Evolutionary conservation across 2,113 vertebrate species (phyloP).

Genomic region (Pipa parva): DNA sequence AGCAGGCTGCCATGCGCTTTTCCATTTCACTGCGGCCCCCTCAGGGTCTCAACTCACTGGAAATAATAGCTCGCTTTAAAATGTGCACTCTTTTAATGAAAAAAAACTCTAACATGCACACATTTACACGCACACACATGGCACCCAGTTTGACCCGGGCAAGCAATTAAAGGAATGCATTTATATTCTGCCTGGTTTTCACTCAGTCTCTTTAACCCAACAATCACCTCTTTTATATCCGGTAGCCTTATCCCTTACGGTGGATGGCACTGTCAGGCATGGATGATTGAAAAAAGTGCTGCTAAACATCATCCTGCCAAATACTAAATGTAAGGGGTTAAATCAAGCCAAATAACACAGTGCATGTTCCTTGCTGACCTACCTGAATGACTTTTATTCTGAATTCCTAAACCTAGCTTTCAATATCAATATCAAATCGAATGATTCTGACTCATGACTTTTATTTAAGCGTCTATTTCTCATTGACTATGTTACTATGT

Average conservation of each 20-base stretch:
- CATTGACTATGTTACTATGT: no score
- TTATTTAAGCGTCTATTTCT: no score
- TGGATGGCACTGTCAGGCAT: no score
- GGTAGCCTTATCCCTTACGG: not conserved
- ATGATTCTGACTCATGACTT: no score
- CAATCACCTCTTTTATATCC: not conserved
- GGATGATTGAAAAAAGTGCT: no score
- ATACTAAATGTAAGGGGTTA: not conserved
- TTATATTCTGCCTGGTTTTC: slow-evolving; percentile 13
- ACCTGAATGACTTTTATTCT: no score
- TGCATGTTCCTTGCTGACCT: no score
- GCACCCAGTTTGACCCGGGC: slow-evolving; percentile 75
- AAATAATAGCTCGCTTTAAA: slow-evolving; percentile 86
- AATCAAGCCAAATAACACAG: no score
- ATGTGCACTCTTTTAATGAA: slow-evolving; percentile 78
- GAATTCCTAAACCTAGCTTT: no score
- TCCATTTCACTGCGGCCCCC: slow-evolving; percentile 82
- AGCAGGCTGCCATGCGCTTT: slow-evolving; percentile 80
- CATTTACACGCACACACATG: slow-evolving; percentile 54
- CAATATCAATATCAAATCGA: no score
- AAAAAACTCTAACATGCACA: slow-evolving; percentile 56
- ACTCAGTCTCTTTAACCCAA: slow-evolving; percentile 16
- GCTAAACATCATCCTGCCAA: no score
- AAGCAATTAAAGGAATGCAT: slow-evolving; percentile 45
- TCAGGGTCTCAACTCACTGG: slow-evolving; percentile 80